A percentile compares a stretch with the other conserved stretches of the same genome.
phyloP scores from a whole-genome alignment of 2,888 invertebrate species.

The Volucella zonaria region DNA sequence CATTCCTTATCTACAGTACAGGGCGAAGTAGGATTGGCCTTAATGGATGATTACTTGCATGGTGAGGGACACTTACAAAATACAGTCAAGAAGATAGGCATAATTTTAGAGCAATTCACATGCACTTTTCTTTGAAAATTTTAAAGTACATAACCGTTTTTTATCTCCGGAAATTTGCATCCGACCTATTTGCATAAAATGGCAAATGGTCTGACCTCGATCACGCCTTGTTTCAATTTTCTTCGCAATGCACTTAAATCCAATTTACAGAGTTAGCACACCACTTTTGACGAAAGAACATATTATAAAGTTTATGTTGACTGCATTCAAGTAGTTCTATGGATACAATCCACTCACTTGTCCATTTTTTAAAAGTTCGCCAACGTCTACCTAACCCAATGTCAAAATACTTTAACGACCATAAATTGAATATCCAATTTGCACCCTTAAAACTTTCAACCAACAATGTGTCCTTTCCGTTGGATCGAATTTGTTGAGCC shows the following conservation, averaged over 20 bases:
- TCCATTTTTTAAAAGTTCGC: constrained; percentile 10
- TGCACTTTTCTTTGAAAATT: too few relatives aligned
- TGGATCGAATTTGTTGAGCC: background rate
- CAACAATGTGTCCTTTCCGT: background rate
- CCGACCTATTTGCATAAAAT: too few relatives aligned
- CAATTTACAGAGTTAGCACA: background rate
- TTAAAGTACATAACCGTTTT: too few relatives aligned
- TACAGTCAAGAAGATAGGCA: too few relatives aligned
- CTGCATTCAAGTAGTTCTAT: background rate
- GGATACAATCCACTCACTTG: background rate
- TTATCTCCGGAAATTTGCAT: too few relatives aligned
- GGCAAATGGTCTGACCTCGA: too few relatives aligned
- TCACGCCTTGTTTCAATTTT: too few relatives aligned
- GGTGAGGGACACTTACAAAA: too few relatives aligned
- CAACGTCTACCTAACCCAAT: background rate
- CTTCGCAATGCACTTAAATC: background rate
- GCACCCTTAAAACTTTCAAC: constrained; percentile 2
- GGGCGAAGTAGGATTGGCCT: too few relatives aligned
- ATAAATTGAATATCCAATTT: constrained; percentile 41
- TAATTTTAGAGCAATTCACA: too few relatives aligned
- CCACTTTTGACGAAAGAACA: background rate
- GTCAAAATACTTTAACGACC: constrained; percentile 4
- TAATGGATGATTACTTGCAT: too few relatives aligned
- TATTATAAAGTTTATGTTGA: constrained; percentile 1
- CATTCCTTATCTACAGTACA: too few relatives aligned